These are phyloP conservation scores for Gymnoscopelus braueri DNA, from an alignment of 2,797 vertebrate species.

Conservation along the genomic window DNA sequence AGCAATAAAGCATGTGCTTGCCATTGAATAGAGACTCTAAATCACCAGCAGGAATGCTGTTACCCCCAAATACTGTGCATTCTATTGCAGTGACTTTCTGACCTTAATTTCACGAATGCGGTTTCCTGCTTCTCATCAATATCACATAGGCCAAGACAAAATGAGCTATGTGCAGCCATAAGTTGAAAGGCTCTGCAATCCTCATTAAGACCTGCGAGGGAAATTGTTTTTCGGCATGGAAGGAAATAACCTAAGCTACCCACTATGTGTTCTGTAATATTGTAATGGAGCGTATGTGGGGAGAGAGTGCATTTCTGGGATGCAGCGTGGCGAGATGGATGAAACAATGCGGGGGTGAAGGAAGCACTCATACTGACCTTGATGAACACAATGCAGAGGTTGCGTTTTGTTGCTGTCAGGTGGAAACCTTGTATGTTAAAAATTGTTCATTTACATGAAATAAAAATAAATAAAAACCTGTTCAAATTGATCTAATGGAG, in stretches of 20 bases:
- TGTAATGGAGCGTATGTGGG: slow-evolving; percentile 60
- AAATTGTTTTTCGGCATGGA: slow-evolving; percentile 68
- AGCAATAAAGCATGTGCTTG: slow-evolving; percentile 60
- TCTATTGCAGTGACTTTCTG: slow-evolving; percentile 56
- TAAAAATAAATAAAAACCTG: no score
- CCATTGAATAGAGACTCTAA: slow-evolving; percentile 56
- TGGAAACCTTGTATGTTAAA: no score
- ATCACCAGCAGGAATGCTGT: slow-evolving; percentile 58
- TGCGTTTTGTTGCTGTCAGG: no score
- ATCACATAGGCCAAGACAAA: slow-evolving; percentile 57
- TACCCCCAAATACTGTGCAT: slow-evolving; percentile 45
- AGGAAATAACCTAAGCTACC: slow-evolving; percentile 62
- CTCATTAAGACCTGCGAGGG: slow-evolving; percentile 67
- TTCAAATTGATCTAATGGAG: no score
- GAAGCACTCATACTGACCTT: no score
- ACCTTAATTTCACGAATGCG: slow-evolving; percentile 68
- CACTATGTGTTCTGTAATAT: slow-evolving; percentile 66
- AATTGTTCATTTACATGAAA: no score
- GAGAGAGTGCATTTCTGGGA: slow-evolving; percentile 48
- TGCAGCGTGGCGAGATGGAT: slow-evolving; percentile 48
- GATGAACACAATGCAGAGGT: no score
- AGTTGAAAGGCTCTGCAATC: slow-evolving; percentile 68
- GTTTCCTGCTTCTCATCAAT: slow-evolving; percentile 64
- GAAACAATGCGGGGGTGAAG: slow-evolving; percentile 6
- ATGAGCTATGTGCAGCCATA: slow-evolving; percentile 59